Evolutionary conservation across 2,888 invertebrate genomes (phyloP).

Genomic region (Coremacera marginata): DNA sequence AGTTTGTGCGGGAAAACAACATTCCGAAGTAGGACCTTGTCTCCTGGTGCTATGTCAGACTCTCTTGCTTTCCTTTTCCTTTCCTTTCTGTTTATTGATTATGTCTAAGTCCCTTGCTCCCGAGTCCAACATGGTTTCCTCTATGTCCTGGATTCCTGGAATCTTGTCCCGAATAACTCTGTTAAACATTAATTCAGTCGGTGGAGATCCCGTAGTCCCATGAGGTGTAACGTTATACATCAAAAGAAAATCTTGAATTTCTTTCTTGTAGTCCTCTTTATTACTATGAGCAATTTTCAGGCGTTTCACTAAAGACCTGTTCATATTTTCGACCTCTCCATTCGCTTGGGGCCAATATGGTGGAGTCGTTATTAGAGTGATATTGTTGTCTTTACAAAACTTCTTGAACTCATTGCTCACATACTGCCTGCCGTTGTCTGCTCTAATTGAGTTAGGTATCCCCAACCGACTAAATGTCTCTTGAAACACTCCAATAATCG

Average conservation of each 20-base stretch:
- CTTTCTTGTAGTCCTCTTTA: slow-evolving; percentile 32
- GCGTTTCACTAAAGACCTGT: too few relatives aligned
- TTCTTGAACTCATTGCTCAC: slow-evolving; percentile 29
- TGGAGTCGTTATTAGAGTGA: slow-evolving; percentile 28
- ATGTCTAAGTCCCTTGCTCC: too few relatives aligned
- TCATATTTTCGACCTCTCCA: too few relatives aligned
- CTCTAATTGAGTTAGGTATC: neutral
- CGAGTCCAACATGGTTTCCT: too few relatives aligned
- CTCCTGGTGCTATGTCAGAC: too few relatives aligned
- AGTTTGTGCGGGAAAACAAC: too few relatives aligned
- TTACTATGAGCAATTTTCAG: slow-evolving; percentile 36
- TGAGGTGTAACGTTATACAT: slow-evolving; percentile 43
- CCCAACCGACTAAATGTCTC: slow-evolving; percentile 34
- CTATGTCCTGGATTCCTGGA: slow-evolving; percentile 27
- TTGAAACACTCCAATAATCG: slow-evolving; percentile 9
- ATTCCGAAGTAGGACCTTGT: too few relatives aligned
- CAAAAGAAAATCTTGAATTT: slow-evolving; percentile 35
- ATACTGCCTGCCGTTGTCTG: neutral
- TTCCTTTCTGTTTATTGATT: too few relatives aligned
- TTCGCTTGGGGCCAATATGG: slow-evolving; percentile 27
- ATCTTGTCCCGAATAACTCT: slow-evolving; percentile 19
- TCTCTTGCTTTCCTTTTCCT: too few relatives aligned
- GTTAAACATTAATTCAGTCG: slow-evolving; percentile 37
- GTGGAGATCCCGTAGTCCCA: slow-evolving; percentile 39
- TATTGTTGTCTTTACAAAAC: slow-evolving; percentile 21